phyloP scores from a whole-genome alignment of 2,888 invertebrate species.

The Pardosa pseudoannulata region DNA sequence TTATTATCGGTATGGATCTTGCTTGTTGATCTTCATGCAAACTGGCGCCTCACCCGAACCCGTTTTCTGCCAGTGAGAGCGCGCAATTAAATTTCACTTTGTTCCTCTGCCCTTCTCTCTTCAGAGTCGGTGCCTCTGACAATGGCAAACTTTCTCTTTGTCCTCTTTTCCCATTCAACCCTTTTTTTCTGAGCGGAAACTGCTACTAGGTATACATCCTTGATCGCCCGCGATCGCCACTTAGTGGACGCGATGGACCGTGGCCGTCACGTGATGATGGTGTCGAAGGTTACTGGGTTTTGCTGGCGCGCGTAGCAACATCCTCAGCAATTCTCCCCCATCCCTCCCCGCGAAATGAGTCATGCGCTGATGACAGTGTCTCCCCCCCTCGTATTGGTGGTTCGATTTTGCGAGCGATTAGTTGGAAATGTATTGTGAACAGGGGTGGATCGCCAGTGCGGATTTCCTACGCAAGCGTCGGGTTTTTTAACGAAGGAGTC shows the following conservation, averaged over 20 bases:
- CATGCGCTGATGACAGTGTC: neutral
- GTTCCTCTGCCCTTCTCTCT: constrained; percentile 19
- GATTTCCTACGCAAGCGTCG: constrained; percentile 3
- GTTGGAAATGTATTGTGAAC: constrained; percentile 17
- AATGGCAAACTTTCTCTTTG: constrained; percentile 22
- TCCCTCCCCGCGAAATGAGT: constrained; percentile 18
- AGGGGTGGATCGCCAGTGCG: constrained; percentile 8
- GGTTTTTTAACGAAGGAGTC: neutral
- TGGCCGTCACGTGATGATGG: constrained; percentile 62
- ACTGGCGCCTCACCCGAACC: neutral
- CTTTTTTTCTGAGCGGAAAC: constrained; percentile 57
- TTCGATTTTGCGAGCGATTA: constrained; percentile 13
- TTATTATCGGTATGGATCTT: too few relatives aligned
- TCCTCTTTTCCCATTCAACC: constrained; percentile 19
- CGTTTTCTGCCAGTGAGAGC: neutral
- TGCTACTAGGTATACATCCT: constrained; percentile 64
- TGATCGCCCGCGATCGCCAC: constrained; percentile 57
- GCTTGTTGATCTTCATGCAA: neutral
- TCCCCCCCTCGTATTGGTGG: constrained; percentile 8
- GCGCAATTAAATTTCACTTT: constrained; percentile 54
- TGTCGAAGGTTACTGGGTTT: constrained; percentile 69
- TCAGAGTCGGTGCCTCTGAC: constrained; percentile 12
- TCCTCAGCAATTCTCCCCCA: constrained; percentile 5
- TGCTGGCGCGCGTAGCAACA: constrained; percentile 17
- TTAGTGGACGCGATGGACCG: constrained; percentile 63